Conservation (phyloP, 1,140 invertebrate species). For the Venturia canescens region DNA sequence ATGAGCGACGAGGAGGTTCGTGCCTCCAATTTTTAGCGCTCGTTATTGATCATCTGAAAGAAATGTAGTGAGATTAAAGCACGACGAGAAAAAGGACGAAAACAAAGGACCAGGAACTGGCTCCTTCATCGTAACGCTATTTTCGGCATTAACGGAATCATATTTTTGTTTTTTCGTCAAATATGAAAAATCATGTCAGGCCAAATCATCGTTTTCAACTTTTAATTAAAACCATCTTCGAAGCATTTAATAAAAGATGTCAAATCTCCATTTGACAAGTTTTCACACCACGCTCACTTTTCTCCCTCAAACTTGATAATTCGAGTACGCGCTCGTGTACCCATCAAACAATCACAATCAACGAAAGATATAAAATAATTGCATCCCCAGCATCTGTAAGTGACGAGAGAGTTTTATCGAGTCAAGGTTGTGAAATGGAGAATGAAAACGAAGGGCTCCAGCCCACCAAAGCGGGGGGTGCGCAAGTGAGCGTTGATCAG, state of each 20-base stretch:
- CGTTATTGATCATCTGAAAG: slow-evolving; percentile 44
- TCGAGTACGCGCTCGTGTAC: no score
- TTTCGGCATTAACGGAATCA: not conserved
- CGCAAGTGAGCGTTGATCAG: not conserved
- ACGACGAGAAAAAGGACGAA: not conserved
- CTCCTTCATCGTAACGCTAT: not conserved
- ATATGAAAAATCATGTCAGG: not conserved
- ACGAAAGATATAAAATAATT: no score
- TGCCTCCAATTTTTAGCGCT: slow-evolving; percentile 40
- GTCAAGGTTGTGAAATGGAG: not conserved
- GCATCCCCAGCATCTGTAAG: no score
- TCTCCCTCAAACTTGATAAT: no score
- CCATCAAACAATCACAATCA: no score
- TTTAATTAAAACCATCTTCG: no score
- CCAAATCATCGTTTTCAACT: no score
- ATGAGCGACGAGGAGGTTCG: slow-evolving; percentile 19
- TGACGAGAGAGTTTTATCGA: not conserved
- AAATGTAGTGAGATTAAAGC: slow-evolving; percentile 8
- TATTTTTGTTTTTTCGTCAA: not conserved
- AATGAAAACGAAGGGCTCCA: not conserved
- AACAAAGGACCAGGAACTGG: not conserved
- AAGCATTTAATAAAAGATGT: no score
- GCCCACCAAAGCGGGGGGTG: not conserved
- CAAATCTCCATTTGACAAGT: no score
- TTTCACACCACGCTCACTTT: no score